These are phyloP conservation scores for Mus pahari DNA, from an alignment of 2,113 vertebrate genomes.

Conservation along the genomic window DNA sequence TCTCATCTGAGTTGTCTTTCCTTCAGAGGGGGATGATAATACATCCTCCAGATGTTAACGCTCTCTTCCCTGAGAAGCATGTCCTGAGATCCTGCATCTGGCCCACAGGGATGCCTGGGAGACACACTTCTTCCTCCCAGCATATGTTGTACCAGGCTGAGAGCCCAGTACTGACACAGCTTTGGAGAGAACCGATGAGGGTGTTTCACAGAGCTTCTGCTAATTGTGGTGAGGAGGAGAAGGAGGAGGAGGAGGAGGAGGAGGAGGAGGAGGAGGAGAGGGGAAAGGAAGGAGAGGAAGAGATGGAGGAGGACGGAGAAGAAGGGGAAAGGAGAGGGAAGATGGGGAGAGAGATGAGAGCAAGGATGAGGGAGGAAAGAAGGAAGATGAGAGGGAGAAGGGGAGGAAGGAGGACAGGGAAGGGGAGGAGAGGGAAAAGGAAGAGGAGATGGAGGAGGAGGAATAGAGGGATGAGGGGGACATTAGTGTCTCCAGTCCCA, in stretches of 20 bases:
- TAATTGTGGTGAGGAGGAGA: neutral
- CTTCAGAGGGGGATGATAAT: slow-evolving; percentile 34
- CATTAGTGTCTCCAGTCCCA: no score
- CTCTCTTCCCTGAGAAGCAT: slow-evolving; percentile 46
- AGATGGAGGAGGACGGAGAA: no score
- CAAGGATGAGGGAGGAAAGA: no score
- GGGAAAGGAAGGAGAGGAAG: accelerated
- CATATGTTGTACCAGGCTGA: neutral
- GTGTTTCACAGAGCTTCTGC: neutral
- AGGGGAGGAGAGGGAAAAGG: neutral
- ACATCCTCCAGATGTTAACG: neutral
- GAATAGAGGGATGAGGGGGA: no score
- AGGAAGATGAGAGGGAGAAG: accelerated
- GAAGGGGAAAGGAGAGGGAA: no score
- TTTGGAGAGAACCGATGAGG: neutral
- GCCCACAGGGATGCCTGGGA: neutral
- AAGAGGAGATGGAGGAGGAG: neutral
- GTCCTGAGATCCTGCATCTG: neutral
- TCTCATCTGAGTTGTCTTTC: neutral
- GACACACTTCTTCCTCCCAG: neutral
- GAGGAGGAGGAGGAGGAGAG: no score
- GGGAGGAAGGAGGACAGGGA: no score
- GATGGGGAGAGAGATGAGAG: neutral
- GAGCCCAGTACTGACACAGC: neutral
- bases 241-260: no score